Conservation (phyloP, 2,113 vertebrate genomes). For the Cinclus cinclus region DNA sequence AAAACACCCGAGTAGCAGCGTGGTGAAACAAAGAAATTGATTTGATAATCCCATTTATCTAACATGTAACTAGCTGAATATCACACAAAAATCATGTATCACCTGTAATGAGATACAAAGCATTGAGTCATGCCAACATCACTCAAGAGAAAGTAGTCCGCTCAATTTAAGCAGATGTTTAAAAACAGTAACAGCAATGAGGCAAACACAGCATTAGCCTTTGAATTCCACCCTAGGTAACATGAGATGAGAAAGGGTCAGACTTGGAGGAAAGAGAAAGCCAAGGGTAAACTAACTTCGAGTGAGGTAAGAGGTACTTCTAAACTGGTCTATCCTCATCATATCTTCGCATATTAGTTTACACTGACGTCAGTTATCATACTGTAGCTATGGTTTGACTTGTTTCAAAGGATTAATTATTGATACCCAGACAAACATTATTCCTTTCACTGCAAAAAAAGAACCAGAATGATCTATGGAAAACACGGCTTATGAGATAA, state of each 20-base stretch:
- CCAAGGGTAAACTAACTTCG: background rate
- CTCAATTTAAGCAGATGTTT: background rate
- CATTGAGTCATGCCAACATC: background rate
- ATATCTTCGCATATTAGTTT: background rate
- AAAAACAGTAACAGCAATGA: background rate
- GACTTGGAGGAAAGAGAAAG: background rate
- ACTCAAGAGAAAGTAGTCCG: background rate
- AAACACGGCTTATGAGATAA: slow-evolving; percentile 7
- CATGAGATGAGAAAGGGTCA: background rate
- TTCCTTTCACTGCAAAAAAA: background rate
- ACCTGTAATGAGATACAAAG: background rate
- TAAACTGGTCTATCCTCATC: background rate
- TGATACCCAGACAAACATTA: slow-evolving; percentile 16
- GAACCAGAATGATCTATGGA: background rate
- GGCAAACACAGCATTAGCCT: background rate
- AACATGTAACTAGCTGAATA: background rate
- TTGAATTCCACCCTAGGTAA: background rate
- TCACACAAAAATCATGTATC: background rate
- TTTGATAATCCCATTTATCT: background rate
- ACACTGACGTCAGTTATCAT: background rate
- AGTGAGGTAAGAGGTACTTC: background rate
- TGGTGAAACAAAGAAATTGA: background rate
- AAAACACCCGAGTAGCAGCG: background rate
- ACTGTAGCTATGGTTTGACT: background rate
- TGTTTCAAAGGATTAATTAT: slow-evolving; percentile 53